Evolutionary conservation across 2,113 vertebrate species (phyloP), one percentile per base, ranked within the genome.

Genomic region (Tachysurus fulvidraco): DNA sequence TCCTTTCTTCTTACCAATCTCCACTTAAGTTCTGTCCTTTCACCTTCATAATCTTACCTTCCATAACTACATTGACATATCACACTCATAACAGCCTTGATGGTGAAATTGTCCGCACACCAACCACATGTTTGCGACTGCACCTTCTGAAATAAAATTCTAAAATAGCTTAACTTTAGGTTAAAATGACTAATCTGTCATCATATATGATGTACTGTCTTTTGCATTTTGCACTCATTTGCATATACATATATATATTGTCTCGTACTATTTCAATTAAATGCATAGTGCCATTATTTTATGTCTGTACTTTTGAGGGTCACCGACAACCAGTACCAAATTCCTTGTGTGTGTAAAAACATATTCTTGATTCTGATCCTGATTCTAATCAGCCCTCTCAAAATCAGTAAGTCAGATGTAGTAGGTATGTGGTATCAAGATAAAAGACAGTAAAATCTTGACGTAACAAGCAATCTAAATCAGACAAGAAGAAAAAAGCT

Each of bases 31-130:
- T 90, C 88, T 83, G 62, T 86, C 79, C 64, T 88, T 89, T 91
- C 91, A 91, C 90, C 90, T 92, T 92, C 86, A 88, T 86, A 86
- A 77, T 57, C 87, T 85, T 50, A 82, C 74, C 87, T 91, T 90
- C 90, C 90, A 91, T 89, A 91, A 28, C 46, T 21, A 12, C 12
- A 21, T 50, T 28, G n/a, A 55, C 50, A 69, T 21, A 21, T 85
- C 84, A 54, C 23, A 23, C n/a, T 54, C 44, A 50, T 36, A 85
- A 62, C 17, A 54, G 10, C 17, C 19, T 36, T 54, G 44, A 44
- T 77, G 83, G 55, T 79, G 17, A 64, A 77, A 79, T 17, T 36
- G 36, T 36, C 36, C 36, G 2, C 36, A 36, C 2, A 36, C 36
- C 36, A 36, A 36, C 36, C 36, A 36, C 36, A 36, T 79, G 46